A percentile compares a stretch with the other conserved stretches of the same genome.
Evolutionary conservation across 2,888 invertebrate species (phyloP).

Genomic region (Danaus chrysippus): DNA sequence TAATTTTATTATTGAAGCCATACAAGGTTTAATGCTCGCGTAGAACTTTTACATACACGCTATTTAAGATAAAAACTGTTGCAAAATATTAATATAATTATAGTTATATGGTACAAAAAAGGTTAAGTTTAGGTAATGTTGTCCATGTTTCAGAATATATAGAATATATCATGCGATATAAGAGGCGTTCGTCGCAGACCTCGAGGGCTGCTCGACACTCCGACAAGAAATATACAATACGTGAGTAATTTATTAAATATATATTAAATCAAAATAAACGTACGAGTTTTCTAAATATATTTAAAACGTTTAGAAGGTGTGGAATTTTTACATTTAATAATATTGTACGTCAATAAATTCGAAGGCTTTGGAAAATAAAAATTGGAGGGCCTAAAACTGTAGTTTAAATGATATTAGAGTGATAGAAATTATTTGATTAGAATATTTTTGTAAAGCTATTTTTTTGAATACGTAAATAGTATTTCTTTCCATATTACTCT

Average conservation of each 20-base stretch:
- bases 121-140: not conserved
- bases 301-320: not conserved
- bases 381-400: too few species aligned
- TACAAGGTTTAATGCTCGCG: too few species aligned
- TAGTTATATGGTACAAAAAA: not conserved
- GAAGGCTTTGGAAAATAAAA: too few species aligned
- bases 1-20: too few species aligned
- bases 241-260: conserved; percentile 47
- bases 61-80: too few species aligned
- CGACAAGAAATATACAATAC: conserved; percentile 73
- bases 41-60: too few species aligned
- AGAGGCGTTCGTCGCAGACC: conserved; percentile 62
- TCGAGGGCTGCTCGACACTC: conserved; percentile 64
- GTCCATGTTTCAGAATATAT: conserved; percentile 53
- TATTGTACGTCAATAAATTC: not conserved
- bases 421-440: too few species aligned
- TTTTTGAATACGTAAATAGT: too few species aligned
- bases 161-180: conserved; percentile 70
- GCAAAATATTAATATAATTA: not conserved
- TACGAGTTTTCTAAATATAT: not conserved
- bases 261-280: not conserved
- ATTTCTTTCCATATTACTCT: too few species aligned
- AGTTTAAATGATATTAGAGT: too few species aligned
- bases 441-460: too few species aligned
- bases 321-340: conserved; percentile 1